Percentiles rank a stretch among this genome's conserved stretches.
phyloP scores from a whole-genome alignment of 2,888 invertebrate genomes.

The Pherbina coryleti region DNA sequence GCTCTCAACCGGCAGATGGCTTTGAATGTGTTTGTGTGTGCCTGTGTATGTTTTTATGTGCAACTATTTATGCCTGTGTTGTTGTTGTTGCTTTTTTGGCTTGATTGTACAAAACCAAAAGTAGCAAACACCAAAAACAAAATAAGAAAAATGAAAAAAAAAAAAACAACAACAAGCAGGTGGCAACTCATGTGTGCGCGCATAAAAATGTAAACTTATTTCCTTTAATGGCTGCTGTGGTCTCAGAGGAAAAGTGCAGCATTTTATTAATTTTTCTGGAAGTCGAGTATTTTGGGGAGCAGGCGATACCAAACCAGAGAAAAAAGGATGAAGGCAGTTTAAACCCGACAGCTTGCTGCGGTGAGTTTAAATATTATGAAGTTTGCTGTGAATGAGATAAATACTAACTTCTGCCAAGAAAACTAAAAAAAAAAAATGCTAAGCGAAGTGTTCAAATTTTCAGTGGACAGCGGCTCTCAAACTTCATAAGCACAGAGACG shows the following conservation, averaged over 20 bases:
- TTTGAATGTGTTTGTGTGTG: conserved; percentile 1
- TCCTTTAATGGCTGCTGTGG: conserved; percentile 23
- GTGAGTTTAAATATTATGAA: too few relatives aligned
- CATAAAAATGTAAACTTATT: conserved; percentile 32
- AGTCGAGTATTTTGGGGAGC: background rate
- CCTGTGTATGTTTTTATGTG: conserved; percentile 10
- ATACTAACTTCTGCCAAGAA: too few relatives aligned
- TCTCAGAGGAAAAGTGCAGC: background rate
- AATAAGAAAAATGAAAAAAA: background rate
- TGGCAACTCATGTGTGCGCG: conserved; percentile 22
- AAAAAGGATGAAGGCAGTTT: background rate
- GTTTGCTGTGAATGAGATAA: too few relatives aligned
- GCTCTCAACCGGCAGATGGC: background rate
- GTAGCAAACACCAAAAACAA: background rate
- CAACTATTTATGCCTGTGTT: too few relatives aligned
- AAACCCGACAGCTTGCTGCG: too few relatives aligned
- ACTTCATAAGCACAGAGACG: too few relatives aligned
- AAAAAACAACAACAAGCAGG: conserved; percentile 13
- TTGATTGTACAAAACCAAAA: background rate
- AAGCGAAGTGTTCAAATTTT: background rate
- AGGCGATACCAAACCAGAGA: background rate
- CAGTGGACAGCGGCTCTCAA: too few relatives aligned
- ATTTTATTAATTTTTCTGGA: conserved; percentile 13
- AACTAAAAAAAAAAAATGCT: too few relatives aligned
- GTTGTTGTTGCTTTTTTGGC: background rate